Base-by-base conservation (phyloP, 2,797 vertebrate species). In the Crypturellus tataupa region DNA sequence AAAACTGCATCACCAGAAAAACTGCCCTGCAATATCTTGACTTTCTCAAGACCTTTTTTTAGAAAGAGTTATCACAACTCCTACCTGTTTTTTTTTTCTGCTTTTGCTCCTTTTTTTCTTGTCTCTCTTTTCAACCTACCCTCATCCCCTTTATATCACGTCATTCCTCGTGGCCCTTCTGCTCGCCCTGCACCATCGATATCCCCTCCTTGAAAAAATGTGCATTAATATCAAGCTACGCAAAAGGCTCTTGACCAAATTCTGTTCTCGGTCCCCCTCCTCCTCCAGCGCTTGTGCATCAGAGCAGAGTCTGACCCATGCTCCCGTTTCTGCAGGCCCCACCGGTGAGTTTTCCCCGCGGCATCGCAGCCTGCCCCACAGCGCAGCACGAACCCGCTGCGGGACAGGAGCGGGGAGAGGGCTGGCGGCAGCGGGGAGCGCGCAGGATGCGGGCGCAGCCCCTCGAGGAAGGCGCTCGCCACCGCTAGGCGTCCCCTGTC, bases 401-500 rank as follows among this genome's bases (percentile, higher is more conserved):
- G 19, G 53, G 18, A 19, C 55, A 20, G 11, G 19, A 19, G 17
- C 19, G 55, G 31, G 53, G 12, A n/a, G 55, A 20, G 47, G 44
- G 24, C 23, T 5, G 5, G 31, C 21, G 25, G 42, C 63, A 33
- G n/a, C 23, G 33, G 31, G 19, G 46, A 35, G 23, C 9, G 18
- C 49, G 24, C 35, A 49, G 35, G 19, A 19, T 37, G 29, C 19
- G 12, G 29, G 31, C n/a, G 55, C 55, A 55, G 18, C 55, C 31
- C 55, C 31, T 31, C 18, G 37, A 31, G 42, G 9, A 10, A 20
- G 27, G 55, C 62, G 67, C 67, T 70, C 49, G 68, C 8, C 13
- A 71, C 97, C 97, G 92, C 96, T 96, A 97, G 98, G 80, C 89
- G 97, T 97, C 96, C 75, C 21, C 94, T 92, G 87, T 70, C 89